Percentiles rank a stretch among this genome's conserved stretches.
These are phyloP conservation scores for Sebastes jordani DNA, from an alignment of 2,797 vertebrate genomes.

Conservation along the genomic window DNA sequence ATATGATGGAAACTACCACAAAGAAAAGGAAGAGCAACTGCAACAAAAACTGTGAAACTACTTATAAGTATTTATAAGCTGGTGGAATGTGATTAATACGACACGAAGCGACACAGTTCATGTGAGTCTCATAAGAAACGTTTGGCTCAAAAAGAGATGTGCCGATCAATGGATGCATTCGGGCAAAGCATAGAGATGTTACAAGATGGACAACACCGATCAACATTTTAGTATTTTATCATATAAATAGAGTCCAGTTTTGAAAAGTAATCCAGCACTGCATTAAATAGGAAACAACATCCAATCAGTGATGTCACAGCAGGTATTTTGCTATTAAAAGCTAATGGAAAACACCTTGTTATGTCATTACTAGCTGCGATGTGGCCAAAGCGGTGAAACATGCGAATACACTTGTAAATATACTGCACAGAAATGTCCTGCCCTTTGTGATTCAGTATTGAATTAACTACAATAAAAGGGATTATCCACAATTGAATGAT, in stretches of 20 bases:
- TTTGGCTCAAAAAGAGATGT: too few species aligned
- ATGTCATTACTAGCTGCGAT: not conserved
- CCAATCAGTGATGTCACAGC: not conserved
- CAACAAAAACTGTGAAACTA: too few species aligned
- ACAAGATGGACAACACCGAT: not conserved
- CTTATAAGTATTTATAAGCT: too few species aligned
- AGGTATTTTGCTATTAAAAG: not conserved
- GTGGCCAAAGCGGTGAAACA: not conserved
- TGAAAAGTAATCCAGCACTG: not conserved
- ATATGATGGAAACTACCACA: too few species aligned
- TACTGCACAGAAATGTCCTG: not conserved
- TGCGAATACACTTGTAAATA: not conserved
- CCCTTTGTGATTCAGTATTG: not conserved
- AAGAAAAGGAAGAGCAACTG: too few species aligned
- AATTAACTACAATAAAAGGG: not conserved
- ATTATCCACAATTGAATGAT: not conserved
- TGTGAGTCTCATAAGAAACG: too few species aligned
- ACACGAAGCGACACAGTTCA: too few species aligned
- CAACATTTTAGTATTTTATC: not conserved
- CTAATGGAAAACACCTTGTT: slow-evolving; percentile 6
- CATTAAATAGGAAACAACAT: not conserved
- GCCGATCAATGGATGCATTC: too few species aligned
- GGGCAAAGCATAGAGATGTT: too few species aligned
- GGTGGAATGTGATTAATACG: too few species aligned
- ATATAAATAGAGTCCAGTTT: not conserved